phyloP scores from a whole-genome alignment of 2,888 invertebrate species.

The Galerucella nymphaeae region DNA sequence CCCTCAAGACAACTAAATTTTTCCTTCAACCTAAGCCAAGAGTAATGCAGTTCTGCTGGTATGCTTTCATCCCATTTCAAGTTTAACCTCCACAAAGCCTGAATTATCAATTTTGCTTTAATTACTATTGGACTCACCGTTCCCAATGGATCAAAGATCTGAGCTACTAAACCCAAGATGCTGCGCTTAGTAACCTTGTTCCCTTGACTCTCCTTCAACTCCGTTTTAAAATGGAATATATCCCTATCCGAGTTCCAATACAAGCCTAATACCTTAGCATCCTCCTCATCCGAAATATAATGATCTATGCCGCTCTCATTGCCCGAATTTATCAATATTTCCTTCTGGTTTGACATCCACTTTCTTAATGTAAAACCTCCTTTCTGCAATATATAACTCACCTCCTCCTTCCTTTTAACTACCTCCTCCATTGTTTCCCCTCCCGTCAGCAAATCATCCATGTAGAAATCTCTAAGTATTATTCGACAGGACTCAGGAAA shows the following conservation, averaged over 20 bases:
- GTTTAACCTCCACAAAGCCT: constrained; percentile 20
- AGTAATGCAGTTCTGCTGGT: constrained; percentile 17
- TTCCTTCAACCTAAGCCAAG: constrained; percentile 17
- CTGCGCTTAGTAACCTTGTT: constrained; percentile 21
- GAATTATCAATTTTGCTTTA: constrained; percentile 22
- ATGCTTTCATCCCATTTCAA: constrained; percentile 27
- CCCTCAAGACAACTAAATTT: constrained; percentile 4
- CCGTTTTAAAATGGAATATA: constrained; percentile 13
- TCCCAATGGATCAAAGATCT: constrained; percentile 27
- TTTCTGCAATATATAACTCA: constrained; percentile 11
- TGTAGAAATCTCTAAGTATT: constrained; percentile 34
- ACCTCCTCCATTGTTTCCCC: constrained; percentile 16
- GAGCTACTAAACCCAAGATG: constrained; percentile 13
- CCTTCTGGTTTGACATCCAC: constrained; percentile 20
- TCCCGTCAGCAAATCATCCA: constrained; percentile 39
- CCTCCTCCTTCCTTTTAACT: not conserved
- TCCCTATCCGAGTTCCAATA: constrained; percentile 28
- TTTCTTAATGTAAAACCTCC: constrained; percentile 35
- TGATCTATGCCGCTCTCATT: constrained; percentile 8
- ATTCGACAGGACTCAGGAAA: constrained; percentile 11
- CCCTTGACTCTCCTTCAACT: not conserved
- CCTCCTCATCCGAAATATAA: constrained; percentile 21
- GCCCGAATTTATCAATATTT: not conserved
- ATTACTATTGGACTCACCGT: constrained; percentile 20
- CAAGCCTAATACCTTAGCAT: constrained; percentile 27